A percentile compares a stretch with the other conserved stretches of the same genome.
phyloP scores from a whole-genome alignment of 2,888 invertebrate genomes.

The Drosophila infuscata region DNA sequence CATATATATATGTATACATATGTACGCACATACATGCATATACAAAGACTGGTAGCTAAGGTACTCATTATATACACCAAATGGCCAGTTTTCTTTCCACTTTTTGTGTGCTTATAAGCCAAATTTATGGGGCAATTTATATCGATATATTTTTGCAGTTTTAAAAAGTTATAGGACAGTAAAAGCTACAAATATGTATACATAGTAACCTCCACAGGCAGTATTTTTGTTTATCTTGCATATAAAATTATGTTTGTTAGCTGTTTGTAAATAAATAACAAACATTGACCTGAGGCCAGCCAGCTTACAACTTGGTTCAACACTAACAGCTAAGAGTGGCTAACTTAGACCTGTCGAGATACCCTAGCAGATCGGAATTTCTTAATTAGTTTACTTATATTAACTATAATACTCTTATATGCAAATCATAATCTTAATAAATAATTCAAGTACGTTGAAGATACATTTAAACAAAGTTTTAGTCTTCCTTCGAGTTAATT shows the following conservation, averaged over 20 bases:
- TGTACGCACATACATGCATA: slow-evolving; percentile 2
- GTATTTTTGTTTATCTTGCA: neutral
- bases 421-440: neutral
- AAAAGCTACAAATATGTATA: slow-evolving; percentile 4
- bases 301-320: neutral
- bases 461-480: neutral
- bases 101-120: slow-evolving; percentile 32
- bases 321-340: neutral
- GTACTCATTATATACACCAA: slow-evolving; percentile 55
- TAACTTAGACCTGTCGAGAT: neutral
- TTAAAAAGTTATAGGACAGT: slow-evolving; percentile 27
- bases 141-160: slow-evolving; percentile 32
- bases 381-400: neutral
- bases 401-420: neutral
- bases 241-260: slow-evolving; percentile 2
- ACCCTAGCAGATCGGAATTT: neutral
- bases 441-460: neutral
- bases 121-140: slow-evolving; percentile 56
- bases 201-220: neutral
- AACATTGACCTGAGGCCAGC: neutral
- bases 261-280: neutral
- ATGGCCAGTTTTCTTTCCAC: slow-evolving; percentile 36
- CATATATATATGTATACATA: slow-evolving; percentile 2
- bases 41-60: slow-evolving; percentile 25
- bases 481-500: neutral